phyloP scores from a whole-genome alignment of 2,888 invertebrate genomes.

The Drosophila emarginata region DNA sequence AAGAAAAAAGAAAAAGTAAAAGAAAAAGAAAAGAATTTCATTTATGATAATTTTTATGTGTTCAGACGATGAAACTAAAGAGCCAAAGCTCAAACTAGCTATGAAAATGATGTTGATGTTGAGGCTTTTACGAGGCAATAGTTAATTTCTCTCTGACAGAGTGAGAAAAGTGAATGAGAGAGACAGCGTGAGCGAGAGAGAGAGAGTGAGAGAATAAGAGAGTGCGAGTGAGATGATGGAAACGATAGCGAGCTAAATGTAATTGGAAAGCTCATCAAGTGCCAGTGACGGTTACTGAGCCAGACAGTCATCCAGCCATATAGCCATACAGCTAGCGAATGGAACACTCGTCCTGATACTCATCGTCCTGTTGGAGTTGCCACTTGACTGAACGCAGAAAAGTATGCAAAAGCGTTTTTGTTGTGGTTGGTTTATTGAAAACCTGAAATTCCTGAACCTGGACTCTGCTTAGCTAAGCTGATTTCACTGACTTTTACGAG shows the following conservation, averaged over 20 bases:
- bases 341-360: slow-evolving; percentile 17
- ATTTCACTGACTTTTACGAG: slow-evolving; percentile 62
- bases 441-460: slow-evolving; percentile 33
- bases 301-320: too few species aligned
- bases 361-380: slow-evolving; percentile 34
- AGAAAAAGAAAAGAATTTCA: slow-evolving; percentile 36
- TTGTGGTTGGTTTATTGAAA: slow-evolving; percentile 60
- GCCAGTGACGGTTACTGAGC: neutral
- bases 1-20: slow-evolving; percentile 13
- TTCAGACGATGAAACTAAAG: slow-evolving; percentile 23
- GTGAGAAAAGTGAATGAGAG: neutral
- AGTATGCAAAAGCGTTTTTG: slow-evolving; percentile 65
- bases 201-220: slow-evolving; percentile 3
- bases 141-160: slow-evolving; percentile 54
- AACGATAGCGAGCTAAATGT: slow-evolving; percentile 64
- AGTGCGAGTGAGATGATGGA: slow-evolving; percentile 35
- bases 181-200: neutral
- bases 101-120: slow-evolving; percentile 19
- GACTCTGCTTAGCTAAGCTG: slow-evolving; percentile 61
- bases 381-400: slow-evolving; percentile 57
- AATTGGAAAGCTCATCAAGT: slow-evolving; percentile 69
- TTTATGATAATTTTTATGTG: slow-evolving; percentile 56
- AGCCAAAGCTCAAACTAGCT: slow-evolving; percentile 14
- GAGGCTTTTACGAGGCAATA: slow-evolving; percentile 46
- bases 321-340: too few species aligned